Base-by-base conservation (phyloP, 2,113 vertebrate species). In the Chionis minor region DNA sequence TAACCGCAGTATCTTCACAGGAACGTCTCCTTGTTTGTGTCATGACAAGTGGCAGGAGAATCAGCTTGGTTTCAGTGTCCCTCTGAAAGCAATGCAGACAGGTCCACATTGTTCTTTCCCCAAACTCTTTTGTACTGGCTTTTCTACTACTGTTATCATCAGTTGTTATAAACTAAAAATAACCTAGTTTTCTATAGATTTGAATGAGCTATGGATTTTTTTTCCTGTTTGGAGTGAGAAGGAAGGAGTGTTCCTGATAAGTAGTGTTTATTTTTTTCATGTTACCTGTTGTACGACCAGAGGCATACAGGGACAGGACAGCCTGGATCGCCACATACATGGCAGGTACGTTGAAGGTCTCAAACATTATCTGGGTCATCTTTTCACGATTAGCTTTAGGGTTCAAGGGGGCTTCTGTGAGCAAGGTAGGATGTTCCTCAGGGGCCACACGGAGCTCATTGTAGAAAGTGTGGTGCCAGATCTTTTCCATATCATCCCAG, bases 281-380 rank as follows among this genome's bases (percentile, higher is more conserved):
- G 96, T 99, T 97, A 99, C 99, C 99, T 97, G 99, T 99, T 98
- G 99, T 99, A 98, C 99, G 99, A 61, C 99, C 99, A 95, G 99
- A 99, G 67, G 99, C 99, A 72, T 99, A 99, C 72, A 99, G 98
- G 92, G 99, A 99, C 96, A 99, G 98, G 89, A 99, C 99, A 82
- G 99, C 99, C 98, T 99, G 99, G 98, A 99, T 99, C 62, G 99
- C 99, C 97, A 99, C 99, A 96, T 99, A 99, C 99, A 99, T 99
- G 97, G 99, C 99, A 24, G 99, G 99, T 93, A 99, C 99, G 1
- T 99, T 99, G 98, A 99, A 99, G 97, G 99, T 99, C 98, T 99
- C 99, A 98, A 99, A 99, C 99, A 99, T 99, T 98, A 99, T 99
- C 98, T 99, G 99, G 51, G 99, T 99, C 99, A 99, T 99, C 98